phyloP scores from a whole-genome alignment of 2,113 vertebrate genomes.

The Percina caprodes region DNA sequence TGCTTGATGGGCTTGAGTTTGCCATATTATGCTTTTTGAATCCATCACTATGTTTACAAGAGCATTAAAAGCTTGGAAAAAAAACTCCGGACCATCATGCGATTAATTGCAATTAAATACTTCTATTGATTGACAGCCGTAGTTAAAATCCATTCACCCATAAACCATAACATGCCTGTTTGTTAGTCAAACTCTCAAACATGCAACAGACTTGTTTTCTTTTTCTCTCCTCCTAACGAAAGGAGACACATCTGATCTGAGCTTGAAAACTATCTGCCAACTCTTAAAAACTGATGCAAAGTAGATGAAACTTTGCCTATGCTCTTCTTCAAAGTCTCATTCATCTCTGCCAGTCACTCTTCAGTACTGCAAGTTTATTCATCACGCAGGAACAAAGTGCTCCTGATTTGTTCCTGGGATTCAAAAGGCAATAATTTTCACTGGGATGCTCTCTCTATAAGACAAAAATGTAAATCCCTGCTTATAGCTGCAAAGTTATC shows the following conservation, averaged over 20 bases:
- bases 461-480: conserved; percentile 24
- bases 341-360: conserved; percentile 54
- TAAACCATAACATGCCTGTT: conserved; percentile 23
- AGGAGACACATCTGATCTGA: conserved; percentile 2
- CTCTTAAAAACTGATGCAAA: conserved; percentile 54
- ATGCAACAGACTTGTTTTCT: conserved; percentile 11
- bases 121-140: too few species aligned
- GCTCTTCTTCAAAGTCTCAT: conserved; percentile 46
- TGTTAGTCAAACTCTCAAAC: conserved; percentile 37
- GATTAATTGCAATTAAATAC: too few species aligned
- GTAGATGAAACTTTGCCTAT: conserved; percentile 45
- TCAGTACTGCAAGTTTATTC: conserved; percentile 49
- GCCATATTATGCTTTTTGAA: too few species aligned
- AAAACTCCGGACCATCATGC: too few species aligned
- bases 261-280: conserved; percentile 15
- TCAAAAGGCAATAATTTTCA: conserved; percentile 21
- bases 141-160: conserved; percentile 9
- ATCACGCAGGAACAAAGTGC: conserved; percentile 45
- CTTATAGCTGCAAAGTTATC: conserved; percentile 36
- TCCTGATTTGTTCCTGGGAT: conserved; percentile 29
- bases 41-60: too few species aligned
- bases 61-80: too few species aligned
- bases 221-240: conserved; percentile 11
- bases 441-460: conserved; percentile 11
- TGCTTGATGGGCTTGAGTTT: too few species aligned